A percentile compares a stretch with the other conserved stretches of the same genome.
Evolutionary conservation across 2,888 invertebrate genomes (phyloP).

Genomic region (Nomada ruficornis): DNA sequence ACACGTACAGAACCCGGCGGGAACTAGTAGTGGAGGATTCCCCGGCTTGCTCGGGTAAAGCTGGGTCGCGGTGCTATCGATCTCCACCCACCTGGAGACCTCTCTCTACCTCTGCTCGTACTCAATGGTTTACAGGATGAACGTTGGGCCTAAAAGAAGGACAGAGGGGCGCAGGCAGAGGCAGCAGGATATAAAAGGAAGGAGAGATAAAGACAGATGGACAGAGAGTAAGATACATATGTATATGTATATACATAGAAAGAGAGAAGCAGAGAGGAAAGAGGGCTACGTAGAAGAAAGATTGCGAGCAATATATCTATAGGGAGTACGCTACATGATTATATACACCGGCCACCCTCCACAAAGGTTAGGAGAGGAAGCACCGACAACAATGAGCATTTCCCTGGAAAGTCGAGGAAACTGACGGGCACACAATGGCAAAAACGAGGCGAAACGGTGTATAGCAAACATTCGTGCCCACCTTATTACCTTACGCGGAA

Average conservation of each 20-base stretch:
- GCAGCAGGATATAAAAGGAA: slow-evolving; percentile 48
- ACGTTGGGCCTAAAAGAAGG: slow-evolving; percentile 53
- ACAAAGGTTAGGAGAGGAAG: slow-evolving; percentile 46
- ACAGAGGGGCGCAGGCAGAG: slow-evolving; percentile 17
- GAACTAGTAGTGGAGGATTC: slow-evolving; percentile 76
- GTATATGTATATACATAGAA: background rate
- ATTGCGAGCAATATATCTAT: slow-evolving; percentile 56
- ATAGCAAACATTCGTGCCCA: slow-evolving; percentile 9
- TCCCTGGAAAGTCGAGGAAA: slow-evolving; percentile 52
- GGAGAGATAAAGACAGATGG: background rate
- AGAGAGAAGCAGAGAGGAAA: slow-evolving; percentile 11
- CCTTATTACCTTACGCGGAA: slow-evolving; percentile 18
- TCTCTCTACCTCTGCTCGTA: slow-evolving; percentile 68
- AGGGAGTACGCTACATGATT: slow-evolving; percentile 24
- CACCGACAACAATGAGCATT: slow-evolving; percentile 59
- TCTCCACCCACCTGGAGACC: slow-evolving; percentile 80
- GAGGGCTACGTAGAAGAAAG: slow-evolving; percentile 45
- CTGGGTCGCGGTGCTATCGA: slow-evolving; percentile 82
- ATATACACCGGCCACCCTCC: slow-evolving; percentile 29
- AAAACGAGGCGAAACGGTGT: slow-evolving; percentile 43
- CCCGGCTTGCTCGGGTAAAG: slow-evolving; percentile 78
- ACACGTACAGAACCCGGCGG: slow-evolving; percentile 55
- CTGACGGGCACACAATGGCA: slow-evolving; percentile 44
- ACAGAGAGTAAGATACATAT: no score
- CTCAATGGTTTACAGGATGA: slow-evolving; percentile 67